These are phyloP conservation scores for Neuroscelio doddi DNA, from an alignment of 2,888 invertebrate genomes.

Conservation along the genomic window DNA sequence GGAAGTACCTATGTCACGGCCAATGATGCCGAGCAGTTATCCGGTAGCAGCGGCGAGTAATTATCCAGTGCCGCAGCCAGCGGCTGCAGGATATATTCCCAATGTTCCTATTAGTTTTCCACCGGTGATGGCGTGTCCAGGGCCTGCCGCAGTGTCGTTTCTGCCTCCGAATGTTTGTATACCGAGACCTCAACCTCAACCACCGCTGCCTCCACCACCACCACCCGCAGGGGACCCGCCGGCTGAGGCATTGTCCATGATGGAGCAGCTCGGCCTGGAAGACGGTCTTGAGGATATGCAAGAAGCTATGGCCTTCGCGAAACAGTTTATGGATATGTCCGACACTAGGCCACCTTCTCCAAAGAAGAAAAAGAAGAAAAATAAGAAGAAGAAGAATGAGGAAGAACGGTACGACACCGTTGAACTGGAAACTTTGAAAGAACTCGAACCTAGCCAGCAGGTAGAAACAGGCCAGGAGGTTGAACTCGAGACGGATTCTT, in stretches of 20 bases:
- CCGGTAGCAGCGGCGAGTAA: too few species aligned
- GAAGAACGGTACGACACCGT: constrained; percentile 2
- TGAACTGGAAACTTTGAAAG: neutral
- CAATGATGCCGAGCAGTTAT: constrained; percentile 36
- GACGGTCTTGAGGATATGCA: constrained; percentile 65
- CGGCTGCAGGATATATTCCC: constrained; percentile 18
- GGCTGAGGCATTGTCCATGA: constrained; percentile 11
- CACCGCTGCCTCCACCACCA: constrained; percentile 18
- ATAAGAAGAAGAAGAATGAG: constrained; percentile 16
- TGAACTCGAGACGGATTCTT: constrained; percentile 8
- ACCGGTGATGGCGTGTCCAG: constrained; percentile 18
- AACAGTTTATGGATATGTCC: constrained; percentile 61
- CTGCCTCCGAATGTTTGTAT: constrained; percentile 27
- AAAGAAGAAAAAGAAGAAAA: constrained; percentile 26
- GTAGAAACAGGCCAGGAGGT: too few species aligned
- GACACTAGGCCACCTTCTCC: constrained; percentile 13
- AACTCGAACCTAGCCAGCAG: neutral
- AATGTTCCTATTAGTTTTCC: constrained; percentile 20
- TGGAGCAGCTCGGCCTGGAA: constrained; percentile 47
- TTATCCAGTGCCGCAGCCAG: constrained; percentile 27
- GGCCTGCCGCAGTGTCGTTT: constrained; percentile 15
- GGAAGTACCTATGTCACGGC: constrained; percentile 17
- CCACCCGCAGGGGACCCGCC: constrained; percentile 15
- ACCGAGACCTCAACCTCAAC: constrained; percentile 32
- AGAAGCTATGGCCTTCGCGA: constrained; percentile 67